Evolutionary conservation across 2,113 vertebrate genomes (phyloP), one percentile per base, ranked within the genome.

Genomic region (Polypterus bichir): DNA sequence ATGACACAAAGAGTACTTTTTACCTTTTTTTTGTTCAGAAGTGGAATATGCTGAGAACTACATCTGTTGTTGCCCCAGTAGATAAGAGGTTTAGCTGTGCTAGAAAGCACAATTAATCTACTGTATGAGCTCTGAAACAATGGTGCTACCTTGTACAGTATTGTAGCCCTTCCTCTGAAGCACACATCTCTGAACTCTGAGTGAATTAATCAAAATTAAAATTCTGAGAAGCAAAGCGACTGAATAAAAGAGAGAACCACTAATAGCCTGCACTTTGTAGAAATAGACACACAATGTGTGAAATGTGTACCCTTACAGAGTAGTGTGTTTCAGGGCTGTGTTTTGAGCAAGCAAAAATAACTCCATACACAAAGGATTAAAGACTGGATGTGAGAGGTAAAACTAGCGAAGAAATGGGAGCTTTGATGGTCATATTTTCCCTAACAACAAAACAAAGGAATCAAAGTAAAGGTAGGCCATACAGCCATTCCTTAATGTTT

Each of bases 341-440:
- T 3, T 0, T 7, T 1, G 57, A 8, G n/a, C 7, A 58, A 7
- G 49, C 5, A 3, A 5, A 48, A 54, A 65, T 3, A 6, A 0
- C 1, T 2, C 2, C 46, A 61, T 9, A 0, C 3, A 7, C 61
- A 45, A 65, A 53, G 64, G 64, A 62, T 59, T 54, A 48, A 49
- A 56, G 60, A 10, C 7, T 57, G 56, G 54, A 46, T 3, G 61
- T 44, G 49, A 49, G 59, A 64, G 7, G 49, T 5, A 60, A 65
- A 63, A 66, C 65, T n/a, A 68, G 68, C 65, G 61, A 75, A 79
- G 4, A 68, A 65, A 79, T 61, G 5, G 72, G 66, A 5, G 72
- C 79, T 68, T 62, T 66, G 3, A 76, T 79, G 72, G 69, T 83
- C 67, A 83, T 73, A 73, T 77, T 88, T 77, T 86, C 77, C 56